Evolutionary conservation across 1,140 invertebrate genomes (phyloP), one percentile per base, ranked within the genome.

Genomic region (Pogonomyrmex californicus): DNA sequence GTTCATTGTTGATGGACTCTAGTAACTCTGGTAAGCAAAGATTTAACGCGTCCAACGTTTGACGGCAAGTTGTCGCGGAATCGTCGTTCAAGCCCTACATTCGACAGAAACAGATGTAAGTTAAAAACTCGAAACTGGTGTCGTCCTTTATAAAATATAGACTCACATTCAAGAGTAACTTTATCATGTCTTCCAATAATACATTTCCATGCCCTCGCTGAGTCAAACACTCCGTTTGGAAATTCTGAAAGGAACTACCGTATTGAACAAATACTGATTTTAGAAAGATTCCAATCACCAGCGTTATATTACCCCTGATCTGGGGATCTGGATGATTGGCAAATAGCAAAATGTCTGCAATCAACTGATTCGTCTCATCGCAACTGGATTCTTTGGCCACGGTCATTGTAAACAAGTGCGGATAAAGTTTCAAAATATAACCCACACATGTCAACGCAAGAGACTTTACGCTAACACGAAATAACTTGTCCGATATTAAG

Each of bases 381-480:
- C 92, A 71, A 66, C 76, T 91, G 3, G 87, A 44, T 23, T 88
- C 86, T 90, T 94, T 95, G n/a, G 93, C 90, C 5, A 96, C 73
- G 7, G 92, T 92, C 58, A 91, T 90, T 38, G 94, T 92, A 68
- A 98, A 96, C n/a, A 97, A 93, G 76, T 96, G 95, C 0, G 98
- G 98, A 91, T 97, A 97, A 47, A 98, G 91, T 44, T 95, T 95
- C 41, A 98, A 93, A 47, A 98, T 96, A 63, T 96, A 96, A 1
- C 96, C 96, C 1, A 99, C 91, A 93, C 98, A 98, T 49, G 96
- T 97, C 4, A 99, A 92, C 1, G 98, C 97, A 49, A 98, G 96
- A 0, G 97, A 97, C 95, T 99, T 98, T 0, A 98, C 97, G 85
- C 98, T 98, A 17, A 99, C 98, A 49, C 98, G 95, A 10, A 98